Evolutionary conservation across 37 sponge, comb jelly and placozoan genomes (phyloP).

Genomic region (Mnemiopsis leidyi): DNA sequence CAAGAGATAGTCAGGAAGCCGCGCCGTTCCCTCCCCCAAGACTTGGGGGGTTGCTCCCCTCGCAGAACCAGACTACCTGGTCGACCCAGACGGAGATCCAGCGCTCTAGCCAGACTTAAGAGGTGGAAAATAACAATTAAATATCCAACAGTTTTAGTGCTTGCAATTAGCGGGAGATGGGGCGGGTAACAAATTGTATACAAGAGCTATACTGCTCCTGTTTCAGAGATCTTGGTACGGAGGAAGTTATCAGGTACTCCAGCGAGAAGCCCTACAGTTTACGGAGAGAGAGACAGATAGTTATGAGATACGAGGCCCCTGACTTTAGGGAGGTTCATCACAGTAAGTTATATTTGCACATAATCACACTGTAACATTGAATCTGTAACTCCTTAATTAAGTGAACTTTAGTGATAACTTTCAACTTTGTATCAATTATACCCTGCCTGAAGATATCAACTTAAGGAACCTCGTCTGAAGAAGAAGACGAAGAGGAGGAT

Average conservation of each 20-base stretch:
- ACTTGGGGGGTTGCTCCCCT: neutral
- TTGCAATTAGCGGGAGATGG: too few species aligned
- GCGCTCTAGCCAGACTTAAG: neutral
- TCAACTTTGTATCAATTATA: too few species aligned
- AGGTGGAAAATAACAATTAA: too few species aligned
- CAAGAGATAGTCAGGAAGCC: neutral
- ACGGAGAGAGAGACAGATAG: constrained; percentile 53
- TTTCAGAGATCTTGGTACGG: constrained; percentile 21
- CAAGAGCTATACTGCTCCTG: too few species aligned
- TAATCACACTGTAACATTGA: too few species aligned
- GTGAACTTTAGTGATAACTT: too few species aligned
- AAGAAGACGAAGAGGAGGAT: constrained; percentile 40
- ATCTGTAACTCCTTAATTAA: too few species aligned
- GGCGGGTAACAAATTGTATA: too few species aligned
- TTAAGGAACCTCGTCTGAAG: neutral
- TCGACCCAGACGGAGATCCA: neutral
- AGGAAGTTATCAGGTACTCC: neutral
- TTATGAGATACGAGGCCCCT: constrained; percentile 26
- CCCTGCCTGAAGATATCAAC: too few species aligned
- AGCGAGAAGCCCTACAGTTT: constrained; percentile 12
- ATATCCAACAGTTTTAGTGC: too few species aligned
- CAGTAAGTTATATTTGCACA: too few species aligned
- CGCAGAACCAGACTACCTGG: neutral
- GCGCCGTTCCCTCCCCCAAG: neutral
- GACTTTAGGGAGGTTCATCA: constrained; percentile 39